Evolutionary conservation across 2,797 vertebrate species (phyloP).

Genomic region (Coluber constrictor): DNA sequence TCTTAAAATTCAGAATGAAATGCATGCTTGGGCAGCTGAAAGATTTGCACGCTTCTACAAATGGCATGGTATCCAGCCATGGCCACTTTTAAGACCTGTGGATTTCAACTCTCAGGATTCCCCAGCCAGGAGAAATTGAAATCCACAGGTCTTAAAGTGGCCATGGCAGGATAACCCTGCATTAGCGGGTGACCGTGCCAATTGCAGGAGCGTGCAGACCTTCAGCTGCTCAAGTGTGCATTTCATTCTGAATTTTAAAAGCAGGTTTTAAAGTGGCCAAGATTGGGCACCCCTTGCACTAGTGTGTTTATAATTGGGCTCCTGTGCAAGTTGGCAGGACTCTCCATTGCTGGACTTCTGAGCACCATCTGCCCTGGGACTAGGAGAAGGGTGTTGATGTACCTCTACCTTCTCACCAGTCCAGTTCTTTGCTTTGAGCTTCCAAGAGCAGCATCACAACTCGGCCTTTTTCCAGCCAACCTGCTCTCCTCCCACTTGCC

Average conservation of each 20-base stretch:
- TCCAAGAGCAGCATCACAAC: not conserved
- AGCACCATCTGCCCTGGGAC: not conserved
- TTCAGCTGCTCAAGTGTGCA: not conserved
- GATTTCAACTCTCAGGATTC: not conserved
- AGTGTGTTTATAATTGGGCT: not conserved
- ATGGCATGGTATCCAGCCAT: not conserved
- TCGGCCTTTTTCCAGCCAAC: not conserved
- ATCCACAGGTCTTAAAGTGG: too few species aligned
- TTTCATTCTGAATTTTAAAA: not conserved
- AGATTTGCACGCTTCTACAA: not conserved
- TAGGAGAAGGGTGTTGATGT: not conserved
- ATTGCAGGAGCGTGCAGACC: not conserved
- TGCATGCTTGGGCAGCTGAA: not conserved
- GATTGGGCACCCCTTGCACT: not conserved
- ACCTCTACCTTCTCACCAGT: too few species aligned
- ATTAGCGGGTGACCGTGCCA: not conserved
- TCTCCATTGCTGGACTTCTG: not conserved
- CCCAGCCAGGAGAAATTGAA: not conserved
- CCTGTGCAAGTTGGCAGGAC: not conserved
- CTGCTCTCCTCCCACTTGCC: not conserved
- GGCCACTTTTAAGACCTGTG: not conserved
- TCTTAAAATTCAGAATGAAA: not conserved
- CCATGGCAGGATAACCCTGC: too few species aligned
- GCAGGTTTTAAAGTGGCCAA: not conserved
- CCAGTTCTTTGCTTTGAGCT: not conserved